Evolutionary conservation across 2,888 invertebrate species (phyloP).

Genomic region (Folsomia manolachei): DNA sequence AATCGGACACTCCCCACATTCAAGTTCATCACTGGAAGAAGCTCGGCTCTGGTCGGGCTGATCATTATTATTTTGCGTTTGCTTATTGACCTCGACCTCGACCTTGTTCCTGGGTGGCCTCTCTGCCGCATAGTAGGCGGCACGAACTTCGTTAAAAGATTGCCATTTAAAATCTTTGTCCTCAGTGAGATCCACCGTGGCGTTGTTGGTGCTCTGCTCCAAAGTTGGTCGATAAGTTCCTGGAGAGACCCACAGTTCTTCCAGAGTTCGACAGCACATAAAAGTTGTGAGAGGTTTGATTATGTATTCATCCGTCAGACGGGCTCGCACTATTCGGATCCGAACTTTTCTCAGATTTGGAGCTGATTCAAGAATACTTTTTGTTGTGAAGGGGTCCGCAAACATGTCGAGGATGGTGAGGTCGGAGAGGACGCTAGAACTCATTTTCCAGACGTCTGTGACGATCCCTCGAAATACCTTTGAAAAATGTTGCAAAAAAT

Average conservation of each 20-base stretch:
- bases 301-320: slow-evolving; percentile 26
- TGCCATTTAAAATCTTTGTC: background rate
- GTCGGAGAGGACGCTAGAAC: slow-evolving; percentile 30
- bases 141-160: background rate
- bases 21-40: background rate
- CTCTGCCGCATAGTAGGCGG: background rate
- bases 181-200: background rate
- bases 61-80: background rate
- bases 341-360: slow-evolving; percentile 33
- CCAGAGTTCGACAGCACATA: slow-evolving; percentile 37
- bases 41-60: background rate
- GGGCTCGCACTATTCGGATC: slow-evolving; percentile 24
- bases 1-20: background rate
- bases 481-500: background rate
- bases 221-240: slow-evolving; percentile 13
- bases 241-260: slow-evolving; percentile 44
- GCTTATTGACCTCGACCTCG: background rate
- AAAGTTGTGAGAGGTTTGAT: slow-evolving; percentile 28
- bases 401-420: slow-evolving; percentile 35
- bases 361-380: slow-evolving; percentile 32
- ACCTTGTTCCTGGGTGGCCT: background rate
- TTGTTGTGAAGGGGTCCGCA: slow-evolving; percentile 32
- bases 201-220: background rate
- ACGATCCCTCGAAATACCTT: slow-evolving; percentile 31
- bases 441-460: slow-evolving; percentile 31